phyloP scores from a whole-genome alignment of 23 tunicate species.

The Ascidia mentula region DNA sequence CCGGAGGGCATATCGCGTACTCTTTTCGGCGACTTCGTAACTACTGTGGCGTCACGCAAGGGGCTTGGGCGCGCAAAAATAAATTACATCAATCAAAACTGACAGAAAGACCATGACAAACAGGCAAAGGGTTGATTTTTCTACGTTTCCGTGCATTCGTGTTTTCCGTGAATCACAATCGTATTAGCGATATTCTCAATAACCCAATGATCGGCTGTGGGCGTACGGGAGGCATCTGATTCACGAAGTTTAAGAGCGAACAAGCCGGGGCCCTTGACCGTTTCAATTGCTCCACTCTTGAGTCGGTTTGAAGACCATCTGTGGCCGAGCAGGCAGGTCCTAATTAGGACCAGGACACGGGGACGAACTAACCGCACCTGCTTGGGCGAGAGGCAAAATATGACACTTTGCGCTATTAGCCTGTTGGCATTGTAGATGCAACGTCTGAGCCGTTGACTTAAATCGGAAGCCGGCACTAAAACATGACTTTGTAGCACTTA shows the following conservation, averaged over 20 bases:
- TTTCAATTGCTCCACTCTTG: neutral
- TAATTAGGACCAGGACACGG: neutral
- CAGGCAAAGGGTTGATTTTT: neutral
- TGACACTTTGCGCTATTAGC: no score
- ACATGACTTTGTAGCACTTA: no score
- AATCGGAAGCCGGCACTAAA: no score
- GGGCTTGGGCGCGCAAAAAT: neutral
- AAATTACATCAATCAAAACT: slow-evolving; percentile 2
- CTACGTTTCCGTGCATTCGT: neutral
- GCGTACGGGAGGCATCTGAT: neutral
- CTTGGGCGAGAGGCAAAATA: no score
- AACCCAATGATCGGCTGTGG: neutral
- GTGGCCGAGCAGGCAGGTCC: neutral
- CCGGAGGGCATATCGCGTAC: neutral
- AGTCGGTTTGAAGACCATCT: neutral
- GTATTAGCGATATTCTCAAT: neutral
- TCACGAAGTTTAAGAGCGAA: neutral
- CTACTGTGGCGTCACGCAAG: neutral
- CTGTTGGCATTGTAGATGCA: no score
- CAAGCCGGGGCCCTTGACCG: neutral
- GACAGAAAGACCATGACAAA: neutral
- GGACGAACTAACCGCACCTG: neutral
- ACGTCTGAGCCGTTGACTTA: no score
- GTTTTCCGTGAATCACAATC: neutral
- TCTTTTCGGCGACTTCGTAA: neutral